These are phyloP conservation scores for Pseudachorutes palmiensis DNA, from an alignment of 1,140 invertebrate species.

Conservation along the genomic window DNA sequence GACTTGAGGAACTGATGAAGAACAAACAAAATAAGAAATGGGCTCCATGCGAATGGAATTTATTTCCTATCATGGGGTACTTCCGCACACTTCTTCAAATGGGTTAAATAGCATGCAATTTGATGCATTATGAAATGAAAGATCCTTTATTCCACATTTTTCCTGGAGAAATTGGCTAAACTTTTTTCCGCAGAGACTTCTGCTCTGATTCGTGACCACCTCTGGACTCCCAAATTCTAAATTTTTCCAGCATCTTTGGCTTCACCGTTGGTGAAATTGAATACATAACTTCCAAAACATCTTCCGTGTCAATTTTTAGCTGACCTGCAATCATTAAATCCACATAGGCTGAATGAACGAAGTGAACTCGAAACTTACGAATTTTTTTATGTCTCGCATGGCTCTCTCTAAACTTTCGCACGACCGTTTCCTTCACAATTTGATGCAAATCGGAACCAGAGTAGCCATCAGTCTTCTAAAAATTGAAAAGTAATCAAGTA, in stretches of 20 bases:
- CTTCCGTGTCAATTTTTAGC: constrained; percentile 12
- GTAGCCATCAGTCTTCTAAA: constrained; percentile 62
- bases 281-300: neutral
- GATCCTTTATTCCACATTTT: no score
- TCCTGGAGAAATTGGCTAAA: no score
- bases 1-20: no score
- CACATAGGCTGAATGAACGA: neutral
- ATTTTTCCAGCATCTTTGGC: constrained; percentile 25
- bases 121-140: no score
- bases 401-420: constrained; percentile 45
- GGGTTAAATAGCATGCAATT: no score
- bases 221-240: constrained; percentile 18
- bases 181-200: neutral
- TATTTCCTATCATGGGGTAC: neutral
- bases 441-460: constrained; percentile 81
- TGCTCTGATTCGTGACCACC: constrained; percentile 16
- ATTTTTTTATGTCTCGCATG: constrained; percentile 44
- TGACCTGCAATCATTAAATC: neutral
- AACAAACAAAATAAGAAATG: no score
- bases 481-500: constrained; percentile 24
- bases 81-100: no score
- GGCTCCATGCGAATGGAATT: no score
- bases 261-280: constrained; percentile 20
- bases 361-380: constrained; percentile 43
- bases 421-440: constrained; percentile 76